Evolutionary conservation across 2,113 vertebrate genomes (phyloP).

Genomic region (Sceloporus undulatus): DNA sequence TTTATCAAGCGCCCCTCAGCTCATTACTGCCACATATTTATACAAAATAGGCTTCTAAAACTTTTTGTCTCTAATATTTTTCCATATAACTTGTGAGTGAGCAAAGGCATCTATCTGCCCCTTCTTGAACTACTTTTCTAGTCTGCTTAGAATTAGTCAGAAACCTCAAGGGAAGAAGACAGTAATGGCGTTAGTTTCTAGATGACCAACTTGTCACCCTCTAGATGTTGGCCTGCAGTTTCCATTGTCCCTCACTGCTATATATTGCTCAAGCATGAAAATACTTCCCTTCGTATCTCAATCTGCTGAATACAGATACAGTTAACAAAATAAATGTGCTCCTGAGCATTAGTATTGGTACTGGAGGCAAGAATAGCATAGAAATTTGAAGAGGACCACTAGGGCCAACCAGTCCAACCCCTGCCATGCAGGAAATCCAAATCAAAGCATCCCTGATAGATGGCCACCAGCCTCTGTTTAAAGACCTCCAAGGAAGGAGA

Average conservation of each 20-base stretch:
- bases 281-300: neutral
- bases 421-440: no score
- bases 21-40: neutral
- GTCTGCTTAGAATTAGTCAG: neutral
- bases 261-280: neutral
- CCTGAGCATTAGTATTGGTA: no score
- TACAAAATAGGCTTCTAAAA: neutral
- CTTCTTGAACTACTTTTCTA: neutral
- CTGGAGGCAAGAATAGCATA: no score
- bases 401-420: no score
- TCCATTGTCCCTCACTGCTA: neutral
- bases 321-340: no score
- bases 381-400: no score
- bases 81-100: neutral
- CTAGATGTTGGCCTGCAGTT: neutral
- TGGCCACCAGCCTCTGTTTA: no score
- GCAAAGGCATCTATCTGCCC: neutral
- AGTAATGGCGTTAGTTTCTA: neutral
- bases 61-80: neutral
- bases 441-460: no score
- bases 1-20: neutral
- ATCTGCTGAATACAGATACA: neutral
- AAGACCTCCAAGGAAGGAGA: no score
- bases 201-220: neutral
- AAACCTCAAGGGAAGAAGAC: neutral